Conservation (phyloP, 2,888 invertebrate genomes). For the Drosophila seclusa region DNA sequence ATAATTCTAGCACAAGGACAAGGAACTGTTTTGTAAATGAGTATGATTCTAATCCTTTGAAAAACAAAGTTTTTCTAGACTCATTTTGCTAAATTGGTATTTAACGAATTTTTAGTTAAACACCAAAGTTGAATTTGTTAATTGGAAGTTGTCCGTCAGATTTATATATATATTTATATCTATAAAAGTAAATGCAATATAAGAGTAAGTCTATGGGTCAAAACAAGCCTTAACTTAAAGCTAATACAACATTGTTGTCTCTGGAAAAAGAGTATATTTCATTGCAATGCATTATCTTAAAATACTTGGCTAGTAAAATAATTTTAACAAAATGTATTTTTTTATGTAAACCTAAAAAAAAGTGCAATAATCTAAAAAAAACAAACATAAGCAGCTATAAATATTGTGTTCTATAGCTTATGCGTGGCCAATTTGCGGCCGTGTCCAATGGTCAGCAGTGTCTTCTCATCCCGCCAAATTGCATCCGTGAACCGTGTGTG, state of each 20-base stretch:
- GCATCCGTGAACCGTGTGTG: conserved; percentile 61
- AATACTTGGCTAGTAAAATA: background rate
- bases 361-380: background rate
- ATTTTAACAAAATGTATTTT: background rate
- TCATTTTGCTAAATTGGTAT: background rate
- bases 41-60: background rate
- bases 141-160: background rate
- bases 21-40: background rate
- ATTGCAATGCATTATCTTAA: background rate
- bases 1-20: background rate
- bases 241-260: background rate
- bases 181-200: background rate
- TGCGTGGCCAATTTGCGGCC: conserved; percentile 60
- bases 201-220: background rate
- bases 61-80: background rate
- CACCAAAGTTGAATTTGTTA: background rate
- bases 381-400: background rate
- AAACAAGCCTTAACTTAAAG: background rate
- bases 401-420: conserved; percentile 25
- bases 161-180: background rate
- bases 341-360: background rate
- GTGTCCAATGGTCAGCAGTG: conserved; percentile 65
- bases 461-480: conserved; percentile 53
- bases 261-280: background rate
- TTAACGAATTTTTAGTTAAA: background rate